phyloP scores from a whole-genome alignment of 2,113 vertebrate genomes.

The Rhynchopsitta pachyrhyncha region DNA sequence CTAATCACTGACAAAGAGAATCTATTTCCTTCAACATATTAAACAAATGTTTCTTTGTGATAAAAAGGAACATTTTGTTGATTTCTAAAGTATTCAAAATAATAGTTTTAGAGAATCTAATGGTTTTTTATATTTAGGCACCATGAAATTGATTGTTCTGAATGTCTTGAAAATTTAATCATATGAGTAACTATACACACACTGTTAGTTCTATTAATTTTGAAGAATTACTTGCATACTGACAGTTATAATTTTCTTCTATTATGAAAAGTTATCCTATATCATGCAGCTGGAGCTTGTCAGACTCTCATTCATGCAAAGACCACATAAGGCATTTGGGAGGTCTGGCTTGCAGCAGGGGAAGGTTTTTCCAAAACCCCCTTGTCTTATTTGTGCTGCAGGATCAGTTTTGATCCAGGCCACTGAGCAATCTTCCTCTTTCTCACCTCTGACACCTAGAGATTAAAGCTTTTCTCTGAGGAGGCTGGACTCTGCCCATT shows the following conservation, averaged over 20 bases:
- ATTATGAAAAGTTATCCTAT: constrained; percentile 10
- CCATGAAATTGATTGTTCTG: constrained; percentile 28
- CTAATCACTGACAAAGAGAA: constrained; percentile 51
- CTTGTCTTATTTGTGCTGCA: neutral
- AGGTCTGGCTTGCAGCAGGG: neutral
- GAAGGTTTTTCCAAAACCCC: neutral
- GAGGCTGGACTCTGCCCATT: neutral
- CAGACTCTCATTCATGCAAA: neutral
- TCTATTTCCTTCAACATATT: constrained; percentile 36
- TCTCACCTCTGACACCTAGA: neutral
- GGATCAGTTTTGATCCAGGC: neutral
- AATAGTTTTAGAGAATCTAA: constrained; percentile 40
- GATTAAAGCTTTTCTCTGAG: neutral
- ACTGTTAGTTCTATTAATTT: constrained; percentile 38
- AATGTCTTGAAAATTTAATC: constrained; percentile 53
- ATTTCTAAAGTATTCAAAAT: constrained; percentile 60
- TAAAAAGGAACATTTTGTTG: constrained; percentile 57
- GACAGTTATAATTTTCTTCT: constrained; percentile 49
- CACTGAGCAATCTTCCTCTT: no score
- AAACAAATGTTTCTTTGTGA: constrained; percentile 59
- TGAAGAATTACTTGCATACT: constrained; percentile 5
- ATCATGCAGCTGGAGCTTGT: constrained; percentile 9
- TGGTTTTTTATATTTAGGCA: constrained; percentile 53
- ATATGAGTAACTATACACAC: constrained; percentile 23
- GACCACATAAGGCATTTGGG: neutral